phyloP scores from a whole-genome alignment of 2,113 vertebrate genomes.

The Natator depressus region DNA sequence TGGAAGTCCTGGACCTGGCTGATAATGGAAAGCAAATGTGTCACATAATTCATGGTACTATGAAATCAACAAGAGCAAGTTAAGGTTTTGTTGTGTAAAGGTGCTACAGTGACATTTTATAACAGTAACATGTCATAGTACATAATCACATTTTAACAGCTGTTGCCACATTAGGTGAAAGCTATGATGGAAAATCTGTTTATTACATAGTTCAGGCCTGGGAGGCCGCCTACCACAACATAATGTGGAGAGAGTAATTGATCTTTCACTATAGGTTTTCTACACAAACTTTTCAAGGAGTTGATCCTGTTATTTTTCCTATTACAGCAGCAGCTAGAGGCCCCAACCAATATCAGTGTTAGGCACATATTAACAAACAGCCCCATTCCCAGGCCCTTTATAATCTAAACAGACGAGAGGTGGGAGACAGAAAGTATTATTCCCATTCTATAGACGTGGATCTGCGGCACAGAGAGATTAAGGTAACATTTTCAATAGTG shows the following conservation, averaged over 20 bases:
- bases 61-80: conserved; percentile 20
- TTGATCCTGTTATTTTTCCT: background rate
- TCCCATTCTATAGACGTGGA: background rate
- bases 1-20: conserved; percentile 14
- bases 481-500: background rate
- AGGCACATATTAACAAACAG: background rate
- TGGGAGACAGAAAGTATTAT: background rate
- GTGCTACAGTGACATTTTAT: background rate
- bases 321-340: background rate
- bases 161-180: conserved; percentile 43
- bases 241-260: background rate
- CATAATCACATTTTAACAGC: conserved; percentile 47
- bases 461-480: background rate
- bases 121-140: background rate
- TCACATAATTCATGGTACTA: background rate
- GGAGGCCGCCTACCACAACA: background rate
- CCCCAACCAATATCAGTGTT: background rate
- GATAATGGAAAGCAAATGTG: conserved; percentile 38
- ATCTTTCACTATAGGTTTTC: background rate
- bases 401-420: background rate
- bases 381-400: background rate
- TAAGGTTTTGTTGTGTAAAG: conserved; percentile 2
- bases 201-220: background rate
- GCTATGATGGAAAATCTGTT: background rate
- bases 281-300: background rate